phyloP scores from a whole-genome alignment of 2,797 vertebrate genomes.

The Scleropages formosus region DNA sequence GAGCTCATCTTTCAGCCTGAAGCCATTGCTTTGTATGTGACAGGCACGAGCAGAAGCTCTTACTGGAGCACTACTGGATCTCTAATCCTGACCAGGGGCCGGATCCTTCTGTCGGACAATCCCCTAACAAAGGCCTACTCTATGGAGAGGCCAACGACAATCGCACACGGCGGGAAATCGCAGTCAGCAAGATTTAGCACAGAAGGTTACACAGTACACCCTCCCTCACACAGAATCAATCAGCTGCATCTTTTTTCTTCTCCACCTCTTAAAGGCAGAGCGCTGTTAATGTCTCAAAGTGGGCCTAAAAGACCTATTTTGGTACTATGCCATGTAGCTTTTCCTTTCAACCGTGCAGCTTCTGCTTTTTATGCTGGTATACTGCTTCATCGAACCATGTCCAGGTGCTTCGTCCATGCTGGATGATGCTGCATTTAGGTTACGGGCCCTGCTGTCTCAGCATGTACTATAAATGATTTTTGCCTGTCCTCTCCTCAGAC shows the following conservation, averaged over 20 bases:
- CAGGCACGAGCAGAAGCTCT: conserved; percentile 20
- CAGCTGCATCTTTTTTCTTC: background rate
- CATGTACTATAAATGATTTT: background rate
- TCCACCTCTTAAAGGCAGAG: background rate
- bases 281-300: background rate
- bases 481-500: background rate
- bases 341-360: background rate
- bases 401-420: background rate
- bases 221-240: background rate
- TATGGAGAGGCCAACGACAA: background rate
- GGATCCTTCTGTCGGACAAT: conserved; percentile 37
- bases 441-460: background rate
- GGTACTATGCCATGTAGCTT: background rate
- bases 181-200: background rate
- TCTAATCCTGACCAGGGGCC: conserved; percentile 40
- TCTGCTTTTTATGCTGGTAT: background rate
- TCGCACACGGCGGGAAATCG: background rate
- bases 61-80: conserved; percentile 40
- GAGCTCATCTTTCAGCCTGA: background rate
- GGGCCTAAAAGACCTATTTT: background rate
- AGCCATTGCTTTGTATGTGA: conserved; percentile 4
- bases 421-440: background rate
- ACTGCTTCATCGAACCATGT: background rate
- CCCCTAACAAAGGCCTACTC: background rate
- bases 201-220: too few species aligned